Conservation (phyloP, 2,888 invertebrate genomes). For the Physocephala rufipes region DNA sequence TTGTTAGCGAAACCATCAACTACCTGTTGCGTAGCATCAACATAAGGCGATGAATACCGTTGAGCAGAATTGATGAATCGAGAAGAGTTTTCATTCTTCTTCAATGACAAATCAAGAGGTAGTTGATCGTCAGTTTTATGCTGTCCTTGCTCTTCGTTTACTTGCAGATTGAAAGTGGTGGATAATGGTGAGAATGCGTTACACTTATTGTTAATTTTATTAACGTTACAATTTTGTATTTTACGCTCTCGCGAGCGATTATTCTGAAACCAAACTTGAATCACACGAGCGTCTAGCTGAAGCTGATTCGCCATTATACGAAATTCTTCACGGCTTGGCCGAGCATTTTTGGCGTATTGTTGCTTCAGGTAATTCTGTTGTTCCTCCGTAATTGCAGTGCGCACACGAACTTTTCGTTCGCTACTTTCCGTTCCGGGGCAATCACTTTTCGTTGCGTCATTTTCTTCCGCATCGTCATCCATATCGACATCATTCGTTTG, state of each 20-base stretch:
- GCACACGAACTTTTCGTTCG: slow-evolving; percentile 85
- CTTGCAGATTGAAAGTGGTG: slow-evolving; percentile 48
- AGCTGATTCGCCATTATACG: slow-evolving; percentile 84
- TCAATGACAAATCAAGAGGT: slow-evolving; percentile 90
- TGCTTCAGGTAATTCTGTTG: slow-evolving; percentile 89
- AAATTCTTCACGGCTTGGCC: slow-evolving; percentile 94
- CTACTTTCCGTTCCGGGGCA: slow-evolving; percentile 68
- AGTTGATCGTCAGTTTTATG: slow-evolving; percentile 70
- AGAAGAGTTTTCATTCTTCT: slow-evolving; percentile 56
- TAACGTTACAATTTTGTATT: slow-evolving; percentile 64
- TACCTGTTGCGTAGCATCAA: slow-evolving; percentile 72
- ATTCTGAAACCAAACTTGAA: slow-evolving; percentile 97
- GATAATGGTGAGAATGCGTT: neutral
- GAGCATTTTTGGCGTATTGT: slow-evolving; percentile 88
- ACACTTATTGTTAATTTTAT: slow-evolving; percentile 38
- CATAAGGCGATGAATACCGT: slow-evolving; percentile 69
- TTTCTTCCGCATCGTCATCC: slow-evolving; percentile 62
- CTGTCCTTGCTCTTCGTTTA: neutral
- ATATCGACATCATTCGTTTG: slow-evolving; percentile 66
- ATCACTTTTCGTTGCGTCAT: slow-evolving; percentile 67
- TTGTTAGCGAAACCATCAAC: slow-evolving; percentile 58
- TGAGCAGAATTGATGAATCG: slow-evolving; percentile 67
- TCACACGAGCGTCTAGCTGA: slow-evolving; percentile 80
- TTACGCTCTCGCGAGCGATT: slow-evolving; percentile 89
- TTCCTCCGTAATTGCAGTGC: slow-evolving; percentile 94